phyloP scores from a whole-genome alignment of 1,140 invertebrate species.

The Ditylenchus dipsaci region DNA sequence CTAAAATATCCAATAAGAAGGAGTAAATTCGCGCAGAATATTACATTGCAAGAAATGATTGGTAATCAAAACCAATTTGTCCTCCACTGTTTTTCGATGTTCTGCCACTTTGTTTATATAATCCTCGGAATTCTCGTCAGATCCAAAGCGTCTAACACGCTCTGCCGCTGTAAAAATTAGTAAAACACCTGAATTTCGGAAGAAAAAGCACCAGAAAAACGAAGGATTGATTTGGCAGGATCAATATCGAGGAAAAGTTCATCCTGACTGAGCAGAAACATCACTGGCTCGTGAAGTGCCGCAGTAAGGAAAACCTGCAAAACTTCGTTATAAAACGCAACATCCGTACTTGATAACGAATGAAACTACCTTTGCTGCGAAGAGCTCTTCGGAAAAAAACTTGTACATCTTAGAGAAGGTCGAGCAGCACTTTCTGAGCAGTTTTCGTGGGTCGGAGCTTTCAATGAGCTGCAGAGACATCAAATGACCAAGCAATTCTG shows the following conservation, averaged over 20 bases:
- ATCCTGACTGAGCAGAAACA: conserved; percentile 84
- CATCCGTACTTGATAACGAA: neutral
- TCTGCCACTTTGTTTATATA: conserved; percentile 36
- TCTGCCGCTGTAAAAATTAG: conserved; percentile 62
- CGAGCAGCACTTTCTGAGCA: conserved; percentile 77
- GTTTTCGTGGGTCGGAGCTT: conserved; percentile 75
- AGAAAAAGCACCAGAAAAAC: conserved; percentile 63
- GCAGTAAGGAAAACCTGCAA: conserved; percentile 77
- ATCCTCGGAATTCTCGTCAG: conserved; percentile 61
- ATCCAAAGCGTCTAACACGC: conserved; percentile 73
- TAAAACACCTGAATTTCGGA: no score
- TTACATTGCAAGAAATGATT: conserved; percentile 74
- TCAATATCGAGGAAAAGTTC: conserved; percentile 87
- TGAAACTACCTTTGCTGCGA: conserved; percentile 69
- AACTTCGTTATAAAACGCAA: neutral
- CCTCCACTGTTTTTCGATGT: conserved; percentile 62
- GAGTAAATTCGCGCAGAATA: conserved; percentile 4
- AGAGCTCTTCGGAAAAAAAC: conserved; percentile 80
- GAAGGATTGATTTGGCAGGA: conserved; percentile 75
- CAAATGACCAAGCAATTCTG: conserved; percentile 73
- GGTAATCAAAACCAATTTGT: conserved; percentile 74
- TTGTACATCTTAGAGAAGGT: conserved; percentile 82
- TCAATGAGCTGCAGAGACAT: conserved; percentile 76
- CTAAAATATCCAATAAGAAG: conserved; percentile 20
- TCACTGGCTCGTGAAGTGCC: conserved; percentile 83